These are phyloP conservation scores for Apocrypta bakeri DNA, from an alignment of 1,140 invertebrate species.

Conservation along the genomic window DNA sequence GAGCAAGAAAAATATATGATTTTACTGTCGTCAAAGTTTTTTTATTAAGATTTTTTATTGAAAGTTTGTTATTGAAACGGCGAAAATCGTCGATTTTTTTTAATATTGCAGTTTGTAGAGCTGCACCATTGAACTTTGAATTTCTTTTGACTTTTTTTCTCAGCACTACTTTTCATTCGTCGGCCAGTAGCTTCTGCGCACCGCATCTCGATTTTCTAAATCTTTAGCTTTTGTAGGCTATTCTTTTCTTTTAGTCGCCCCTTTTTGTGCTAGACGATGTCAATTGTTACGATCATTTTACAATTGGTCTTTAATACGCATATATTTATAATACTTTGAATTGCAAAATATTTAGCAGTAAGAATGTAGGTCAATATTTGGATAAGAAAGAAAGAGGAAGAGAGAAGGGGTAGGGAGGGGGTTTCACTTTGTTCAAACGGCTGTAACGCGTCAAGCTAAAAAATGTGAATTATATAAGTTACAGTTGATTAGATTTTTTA, in stretches of 20 bases:
- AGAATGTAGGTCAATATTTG: not conserved
- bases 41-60: too few species aligned
- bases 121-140: not conserved
- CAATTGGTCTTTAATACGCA: not conserved
- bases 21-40: too few species aligned
- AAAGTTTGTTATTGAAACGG: too few species aligned
- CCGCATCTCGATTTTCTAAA: constrained; percentile 19
- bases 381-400: not conserved
- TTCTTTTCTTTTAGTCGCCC: not conserved
- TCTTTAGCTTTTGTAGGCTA: not conserved
- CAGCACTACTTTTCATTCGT: not conserved
- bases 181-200: not conserved
- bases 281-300: not conserved
- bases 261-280: not conserved
- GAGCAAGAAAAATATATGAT: too few species aligned
- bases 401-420: too few species aligned
- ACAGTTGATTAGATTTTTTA: too few species aligned
- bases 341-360: not conserved
- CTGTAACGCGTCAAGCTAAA: too few species aligned
- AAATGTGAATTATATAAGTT: too few species aligned
- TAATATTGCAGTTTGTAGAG: constrained; percentile 16
- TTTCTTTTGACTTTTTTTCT: constrained; percentile 37
- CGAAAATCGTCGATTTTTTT: too few species aligned
- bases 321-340: too few species aligned
- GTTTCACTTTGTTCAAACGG: too few species aligned